Conservation (phyloP, 1,140 invertebrate species). For the Apis mellifera region Amel_HAv3.1 CM009936.2:12171501-12172000, state of each 20-base stretch:
- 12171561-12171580: background rate
- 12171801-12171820: background rate
- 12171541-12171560: background rate
- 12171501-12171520: background rate
- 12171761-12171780: background rate
- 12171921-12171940: no score
- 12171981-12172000: no score
- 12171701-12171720: background rate
- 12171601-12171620: constrained; percentile 10
- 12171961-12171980: no score
- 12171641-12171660: background rate
- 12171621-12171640: constrained; percentile 42
- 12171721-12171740: background rate
- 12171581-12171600: background rate
- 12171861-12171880: background rate
- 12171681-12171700: background rate
- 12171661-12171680: background rate
- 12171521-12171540: background rate
- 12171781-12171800: background rate
- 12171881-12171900: background rate
- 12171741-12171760: background rate
- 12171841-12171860: no score
- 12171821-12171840: background rate
- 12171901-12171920: background rate
- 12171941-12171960: no score